Percentiles rank a stretch among this genome's conserved stretches.
phyloP scores from a whole-genome alignment of 2,797 vertebrate species.

The Bradypodion ventrale region DNA sequence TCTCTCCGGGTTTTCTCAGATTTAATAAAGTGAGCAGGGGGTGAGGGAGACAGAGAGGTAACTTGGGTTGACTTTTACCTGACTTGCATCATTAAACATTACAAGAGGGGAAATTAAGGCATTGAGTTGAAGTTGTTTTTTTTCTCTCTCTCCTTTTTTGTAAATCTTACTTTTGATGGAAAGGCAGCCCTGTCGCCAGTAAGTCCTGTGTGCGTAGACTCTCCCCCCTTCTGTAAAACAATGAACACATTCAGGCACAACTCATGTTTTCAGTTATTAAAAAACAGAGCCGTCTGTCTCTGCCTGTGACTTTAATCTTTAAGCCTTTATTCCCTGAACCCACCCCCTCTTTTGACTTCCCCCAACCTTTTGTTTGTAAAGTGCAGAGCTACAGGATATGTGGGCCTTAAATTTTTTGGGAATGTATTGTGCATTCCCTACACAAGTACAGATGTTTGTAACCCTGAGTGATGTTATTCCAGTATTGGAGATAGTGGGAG shows the following conservation, averaged over 20 bases:
- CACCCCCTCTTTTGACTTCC: slow-evolving; percentile 69
- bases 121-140: slow-evolving; percentile 32
- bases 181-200: slow-evolving; percentile 78
- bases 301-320: slow-evolving; percentile 84
- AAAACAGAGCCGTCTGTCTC: slow-evolving; percentile 83
- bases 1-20: background rate
- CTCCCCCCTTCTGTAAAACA: slow-evolving; percentile 75
- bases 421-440: slow-evolving; percentile 66
- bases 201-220: slow-evolving; percentile 74
- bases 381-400: slow-evolving; percentile 72
- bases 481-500: slow-evolving; percentile 58
- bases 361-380: slow-evolving; percentile 78
- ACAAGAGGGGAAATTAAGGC: slow-evolving; percentile 52
- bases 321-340: slow-evolving; percentile 78
- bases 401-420: slow-evolving; percentile 67
- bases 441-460: slow-evolving; percentile 72
- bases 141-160: slow-evolving; percentile 11
- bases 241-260: slow-evolving; percentile 82
- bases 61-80: slow-evolving; percentile 63
- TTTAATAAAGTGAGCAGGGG: slow-evolving; percentile 25
- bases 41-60: slow-evolving; percentile 25
- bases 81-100: slow-evolving; percentile 55
- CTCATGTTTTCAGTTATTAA: slow-evolving; percentile 86
- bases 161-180: slow-evolving; percentile 74
- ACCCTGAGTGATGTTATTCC: slow-evolving; percentile 71